Percentiles rank a stretch among this genome's conserved stretches.
Evolutionary conservation across 1,140 invertebrate species (phyloP).

Genomic region (Ctenoplectra terminalis): DNA sequence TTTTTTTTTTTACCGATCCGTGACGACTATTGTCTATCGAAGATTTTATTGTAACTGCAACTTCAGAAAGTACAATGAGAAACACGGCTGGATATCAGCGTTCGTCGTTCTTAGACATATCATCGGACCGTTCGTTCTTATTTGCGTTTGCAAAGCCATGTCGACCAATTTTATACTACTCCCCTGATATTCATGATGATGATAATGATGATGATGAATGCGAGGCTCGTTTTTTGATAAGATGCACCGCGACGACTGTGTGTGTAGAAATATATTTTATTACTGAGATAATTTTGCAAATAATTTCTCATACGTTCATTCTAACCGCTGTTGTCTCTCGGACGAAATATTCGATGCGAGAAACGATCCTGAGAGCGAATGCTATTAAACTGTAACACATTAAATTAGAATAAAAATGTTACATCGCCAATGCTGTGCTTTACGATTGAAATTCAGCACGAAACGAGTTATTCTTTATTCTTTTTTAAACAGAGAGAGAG

Average conservation of each 20-base stretch:
- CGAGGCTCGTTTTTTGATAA: conserved; percentile 55
- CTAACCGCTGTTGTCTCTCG: conserved; percentile 29
- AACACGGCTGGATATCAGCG: conserved; percentile 11
- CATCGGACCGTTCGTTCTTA: conserved; percentile 65
- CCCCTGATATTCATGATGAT: conserved; percentile 19
- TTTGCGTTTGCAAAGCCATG: conserved; percentile 43
- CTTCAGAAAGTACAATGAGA: conserved; percentile 38
- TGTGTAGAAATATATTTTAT: conserved; percentile 80
- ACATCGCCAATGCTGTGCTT: conserved; percentile 31
- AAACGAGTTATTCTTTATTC: background rate
- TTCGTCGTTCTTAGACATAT: conserved; percentile 68
- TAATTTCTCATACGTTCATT: conserved; percentile 42
- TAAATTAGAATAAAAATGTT: conserved; percentile 48
- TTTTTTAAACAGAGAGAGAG: too few relatives aligned
- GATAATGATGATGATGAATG: conserved; percentile 46
- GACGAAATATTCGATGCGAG: background rate
- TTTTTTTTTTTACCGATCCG: background rate
- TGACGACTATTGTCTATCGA: conserved; percentile 24
- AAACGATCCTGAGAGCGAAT: conserved; percentile 30
- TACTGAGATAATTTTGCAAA: conserved; percentile 65
- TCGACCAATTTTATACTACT: conserved; percentile 68
- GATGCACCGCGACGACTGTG: conserved; percentile 72
- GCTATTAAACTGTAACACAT: conserved; percentile 39
- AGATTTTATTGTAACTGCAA: background rate
- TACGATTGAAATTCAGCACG: background rate